phyloP scores from a whole-genome alignment of 2,797 vertebrate species.

The Bovichtus variegatus region DNA sequence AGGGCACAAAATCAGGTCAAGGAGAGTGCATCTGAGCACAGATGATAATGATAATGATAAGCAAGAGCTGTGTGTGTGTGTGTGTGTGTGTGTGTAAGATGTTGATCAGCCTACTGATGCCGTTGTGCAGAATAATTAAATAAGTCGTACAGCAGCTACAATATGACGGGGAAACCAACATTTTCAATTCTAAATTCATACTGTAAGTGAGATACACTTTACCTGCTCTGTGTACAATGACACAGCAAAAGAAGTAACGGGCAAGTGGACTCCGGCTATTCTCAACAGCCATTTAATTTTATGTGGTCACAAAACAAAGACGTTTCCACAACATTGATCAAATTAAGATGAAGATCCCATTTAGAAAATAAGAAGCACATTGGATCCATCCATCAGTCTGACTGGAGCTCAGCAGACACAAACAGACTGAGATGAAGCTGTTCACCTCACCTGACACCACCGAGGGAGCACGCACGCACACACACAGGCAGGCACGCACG shows the following conservation, averaged over 20 bases:
- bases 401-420: conserved; percentile 2
- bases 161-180: not conserved
- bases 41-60: no score
- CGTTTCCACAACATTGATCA: not conserved
- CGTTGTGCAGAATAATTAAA: not conserved
- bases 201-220: not conserved
- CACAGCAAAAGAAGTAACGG: not conserved
- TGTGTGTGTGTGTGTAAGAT: no score
- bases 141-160: not conserved
- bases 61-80: no score
- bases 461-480: not conserved
- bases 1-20: conserved; percentile 4
- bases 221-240: not conserved
- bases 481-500: no score
- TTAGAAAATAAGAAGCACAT: not conserved
- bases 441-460: not conserved
- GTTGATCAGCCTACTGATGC: no score
- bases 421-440: not conserved
- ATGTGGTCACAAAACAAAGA: no score
- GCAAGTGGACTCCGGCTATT: not conserved
- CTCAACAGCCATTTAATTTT: no score
- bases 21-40: not conserved
- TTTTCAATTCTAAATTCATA: not conserved
- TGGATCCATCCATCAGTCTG: conserved; percentile 13
- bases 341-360: not conserved